phyloP scores from a whole-genome alignment of 1,140 invertebrate species.

The Ctenoplectra terminalis region DNA sequence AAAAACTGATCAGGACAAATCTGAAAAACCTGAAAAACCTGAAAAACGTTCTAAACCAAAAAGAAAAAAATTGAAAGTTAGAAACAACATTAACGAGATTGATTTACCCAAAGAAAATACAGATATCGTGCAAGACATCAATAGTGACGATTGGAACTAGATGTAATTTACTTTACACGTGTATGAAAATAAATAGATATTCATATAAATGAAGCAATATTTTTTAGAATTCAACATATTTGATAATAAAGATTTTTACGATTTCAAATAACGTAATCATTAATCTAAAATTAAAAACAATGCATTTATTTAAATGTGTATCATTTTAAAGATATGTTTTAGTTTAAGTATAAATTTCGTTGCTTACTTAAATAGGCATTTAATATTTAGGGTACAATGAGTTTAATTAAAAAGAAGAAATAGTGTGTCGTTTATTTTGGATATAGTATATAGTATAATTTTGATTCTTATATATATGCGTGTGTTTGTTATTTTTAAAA shows the following conservation, averaged over 20 bases:
- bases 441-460: too few species aligned
- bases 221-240: background rate
- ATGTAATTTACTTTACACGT: constrained; percentile 6
- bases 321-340: background rate
- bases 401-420: too few species aligned
- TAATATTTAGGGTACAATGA: background rate
- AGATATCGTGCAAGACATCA: constrained; percentile 73
- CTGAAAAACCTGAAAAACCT: constrained; percentile 13
- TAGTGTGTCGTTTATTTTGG: background rate
- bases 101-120: constrained; percentile 60
- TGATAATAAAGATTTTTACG: background rate
- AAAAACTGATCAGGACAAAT: constrained; percentile 66
- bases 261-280: background rate
- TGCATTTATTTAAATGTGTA: background rate
- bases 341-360: background rate
- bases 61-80: constrained; percentile 59
- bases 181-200: constrained; percentile 1
- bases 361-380: background rate
- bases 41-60: constrained; percentile 47
- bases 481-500: background rate
- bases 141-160: constrained; percentile 70
- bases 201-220: background rate
- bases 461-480: background rate
- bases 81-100: constrained; percentile 41
- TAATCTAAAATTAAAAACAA: background rate